Percentiles rank a stretch among this genome's conserved stretches.
phyloP scores from a whole-genome alignment of 2,888 invertebrate species.

The Frankliniella intonsa region DNA sequence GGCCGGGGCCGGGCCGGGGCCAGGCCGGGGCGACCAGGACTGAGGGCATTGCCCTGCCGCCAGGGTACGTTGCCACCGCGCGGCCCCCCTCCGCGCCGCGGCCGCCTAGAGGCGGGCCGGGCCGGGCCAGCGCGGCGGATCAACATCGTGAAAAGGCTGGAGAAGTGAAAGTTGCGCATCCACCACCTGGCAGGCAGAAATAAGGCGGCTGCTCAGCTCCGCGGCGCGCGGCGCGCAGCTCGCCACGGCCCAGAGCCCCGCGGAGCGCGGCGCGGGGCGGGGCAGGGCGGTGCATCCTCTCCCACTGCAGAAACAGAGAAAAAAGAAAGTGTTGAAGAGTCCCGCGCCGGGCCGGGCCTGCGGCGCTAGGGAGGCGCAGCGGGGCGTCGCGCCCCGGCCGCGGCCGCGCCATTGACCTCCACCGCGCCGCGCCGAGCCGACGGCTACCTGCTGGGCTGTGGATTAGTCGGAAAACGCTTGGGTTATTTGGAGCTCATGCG shows the following conservation, averaged over 20 bases:
- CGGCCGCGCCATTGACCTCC: neutral
- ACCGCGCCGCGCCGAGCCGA: too few species aligned
- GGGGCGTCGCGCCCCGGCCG: neutral
- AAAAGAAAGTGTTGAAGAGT: slow-evolving; percentile 4
- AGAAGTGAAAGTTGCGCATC: slow-evolving; percentile 26
- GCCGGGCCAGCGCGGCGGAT: neutral
- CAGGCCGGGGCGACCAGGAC: neutral
- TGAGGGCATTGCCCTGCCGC: neutral
- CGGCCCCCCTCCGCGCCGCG: neutral
- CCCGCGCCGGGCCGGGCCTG: neutral
- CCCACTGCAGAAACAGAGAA: neutral
- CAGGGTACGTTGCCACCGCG: slow-evolving; percentile 18
- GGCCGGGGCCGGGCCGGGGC: neutral
- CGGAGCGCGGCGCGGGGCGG: neutral
- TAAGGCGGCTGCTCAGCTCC: neutral
- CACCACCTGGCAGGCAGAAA: slow-evolving; percentile 24
- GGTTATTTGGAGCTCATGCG: too few species aligned
- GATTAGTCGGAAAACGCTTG: neutral
- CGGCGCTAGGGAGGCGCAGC: neutral
- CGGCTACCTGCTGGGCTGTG: neutral
- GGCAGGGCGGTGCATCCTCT: slow-evolving; percentile 13
- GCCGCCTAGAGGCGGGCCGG: neutral
- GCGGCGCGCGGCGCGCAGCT: neutral
- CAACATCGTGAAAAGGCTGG: slow-evolving; percentile 15
- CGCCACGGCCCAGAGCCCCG: neutral